Evolutionary conservation across 2,888 invertebrate genomes (phyloP), one percentile per base, ranked within the genome.

Genomic region (Ctenicera cuprea): DNA sequence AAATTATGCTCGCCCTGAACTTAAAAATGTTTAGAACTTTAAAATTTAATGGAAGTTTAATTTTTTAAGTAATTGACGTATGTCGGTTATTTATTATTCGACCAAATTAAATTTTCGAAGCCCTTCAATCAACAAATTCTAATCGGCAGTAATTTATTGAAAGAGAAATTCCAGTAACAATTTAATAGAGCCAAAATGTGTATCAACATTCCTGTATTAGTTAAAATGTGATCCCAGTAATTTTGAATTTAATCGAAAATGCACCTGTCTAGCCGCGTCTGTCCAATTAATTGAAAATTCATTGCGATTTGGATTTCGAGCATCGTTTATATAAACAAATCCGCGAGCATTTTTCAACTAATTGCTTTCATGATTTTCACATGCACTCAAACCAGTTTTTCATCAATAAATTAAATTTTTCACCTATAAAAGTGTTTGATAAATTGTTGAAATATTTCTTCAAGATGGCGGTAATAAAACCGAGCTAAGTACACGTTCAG

Each of bases 181-280:
- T 33, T 57, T 59, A 38, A 59, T 59, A 5, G 38, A 38, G 4
- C 12, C 18, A 59, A 38, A 59, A 59, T 59, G 57, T 57, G 59
- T 38, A 59, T 59, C 38, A 41, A 59, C 16, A 59, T 59, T 20
- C 59, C 38, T 16, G 16, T n/a, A 11, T 38, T 20, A 59, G 38
- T 38, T 16, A 38, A 38, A 38, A 37, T 59, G 59, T 18, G 54
- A 54, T 8, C 54, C 59, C n/a, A 38, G 33, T 20, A 57, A 59
- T 59, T 38, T n/a, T 38, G 59, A 59, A 41, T 59, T 59, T 59
- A 59, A 59, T 59, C 18, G 16, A n/a, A 57, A 59, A 59, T 38
- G 59, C 59, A 59, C 59, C 59, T 59, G 59, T 59, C 38, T 38
- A 38, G 4, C 38, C 38, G 59, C 59, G 59, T 59, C 38, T 20